A percentile compares a stretch with the other conserved stretches of the same genome.
Conservation (phyloP, 2,888 invertebrate species). For the Scaptomyza polygonia region DNA sequence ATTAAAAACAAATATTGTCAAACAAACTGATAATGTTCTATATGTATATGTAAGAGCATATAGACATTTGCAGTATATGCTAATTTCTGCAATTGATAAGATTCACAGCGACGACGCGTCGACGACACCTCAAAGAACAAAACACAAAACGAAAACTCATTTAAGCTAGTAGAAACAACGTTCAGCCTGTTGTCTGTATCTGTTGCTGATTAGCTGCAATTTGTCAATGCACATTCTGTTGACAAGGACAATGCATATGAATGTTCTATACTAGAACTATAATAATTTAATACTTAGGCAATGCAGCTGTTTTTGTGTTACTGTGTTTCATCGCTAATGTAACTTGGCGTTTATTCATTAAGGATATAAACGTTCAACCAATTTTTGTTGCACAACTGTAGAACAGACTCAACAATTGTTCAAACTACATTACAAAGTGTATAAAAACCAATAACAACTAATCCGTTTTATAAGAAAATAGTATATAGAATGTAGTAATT, state of each 20-base stretch:
- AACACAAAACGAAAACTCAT: slow-evolving; percentile 30
- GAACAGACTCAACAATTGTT: neutral
- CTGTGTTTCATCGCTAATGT: neutral
- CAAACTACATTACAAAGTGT: neutral
- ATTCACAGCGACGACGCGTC: slow-evolving; percentile 32
- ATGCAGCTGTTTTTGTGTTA: slow-evolving; percentile 8
- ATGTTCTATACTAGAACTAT: slow-evolving; percentile 24
- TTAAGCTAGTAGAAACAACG: slow-evolving; percentile 22
- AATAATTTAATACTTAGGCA: slow-evolving; percentile 6
- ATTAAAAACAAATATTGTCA: slow-evolving; percentile 56
- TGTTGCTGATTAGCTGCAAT: slow-evolving; percentile 68
- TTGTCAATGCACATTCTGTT: slow-evolving; percentile 60
- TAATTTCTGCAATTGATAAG: slow-evolving; percentile 72
- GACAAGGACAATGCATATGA: slow-evolving; percentile 66
- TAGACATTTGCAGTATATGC: slow-evolving; percentile 46
- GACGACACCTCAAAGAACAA: slow-evolving; percentile 31
- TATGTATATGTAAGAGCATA: slow-evolving; percentile 7
- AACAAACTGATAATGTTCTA: slow-evolving; percentile 47
- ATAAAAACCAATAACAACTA: no score
- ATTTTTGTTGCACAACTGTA: neutral
- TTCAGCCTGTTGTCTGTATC: slow-evolving; percentile 14
- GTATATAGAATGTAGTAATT: no score
- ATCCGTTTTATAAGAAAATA: no score
- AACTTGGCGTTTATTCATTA: slow-evolving; percentile 5
- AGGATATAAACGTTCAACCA: neutral